Percentiles rank a stretch among this genome's conserved stretches.
Evolutionary conservation across 2,888 invertebrate species (phyloP).

Genomic region (Agrilus cyanescens): DNA sequence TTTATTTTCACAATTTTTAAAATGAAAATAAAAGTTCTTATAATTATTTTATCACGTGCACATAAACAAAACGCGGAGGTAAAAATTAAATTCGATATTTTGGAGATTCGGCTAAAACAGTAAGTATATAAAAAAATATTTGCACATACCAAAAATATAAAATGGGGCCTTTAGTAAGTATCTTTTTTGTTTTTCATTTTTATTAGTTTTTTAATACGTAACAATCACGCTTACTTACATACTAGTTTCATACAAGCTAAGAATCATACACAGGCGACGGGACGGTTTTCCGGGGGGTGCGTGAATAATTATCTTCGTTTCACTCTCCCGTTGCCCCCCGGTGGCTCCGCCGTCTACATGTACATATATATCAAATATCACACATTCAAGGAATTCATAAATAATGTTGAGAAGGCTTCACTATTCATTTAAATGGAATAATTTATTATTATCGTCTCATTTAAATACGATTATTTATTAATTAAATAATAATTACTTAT

Average conservation of each 20-base stretch:
- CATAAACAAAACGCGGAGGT: too few relatives aligned
- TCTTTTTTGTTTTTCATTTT: background rate
- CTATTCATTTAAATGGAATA: conserved; percentile 24
- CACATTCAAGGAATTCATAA: conserved; percentile 35
- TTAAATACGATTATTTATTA: conserved; percentile 8
- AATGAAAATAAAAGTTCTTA: too few relatives aligned
- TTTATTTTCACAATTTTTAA: too few relatives aligned
- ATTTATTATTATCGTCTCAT: conserved; percentile 22
- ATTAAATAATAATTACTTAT: too few relatives aligned
- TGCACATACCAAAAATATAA: background rate
- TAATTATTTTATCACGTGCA: too few relatives aligned
- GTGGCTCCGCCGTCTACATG: background rate
- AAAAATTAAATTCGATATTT: too few relatives aligned
- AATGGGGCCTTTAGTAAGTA: background rate
- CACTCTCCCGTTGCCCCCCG: background rate
- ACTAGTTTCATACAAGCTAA: conserved; percentile 20
- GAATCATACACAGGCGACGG: conserved; percentile 24
- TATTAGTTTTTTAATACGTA: conserved; percentile 1
- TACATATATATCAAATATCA: conserved; percentile 27
- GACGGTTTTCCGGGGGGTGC: conserved; percentile 7
- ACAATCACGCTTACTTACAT: conserved; percentile 22
- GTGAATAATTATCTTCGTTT: background rate
- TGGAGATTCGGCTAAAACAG: too few relatives aligned
- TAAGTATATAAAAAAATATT: background rate
- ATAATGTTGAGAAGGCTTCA: conserved; percentile 33